phyloP scores from a whole-genome alignment of 2,113 vertebrate genomes.

The Ramphastos sulfuratus region DNA sequence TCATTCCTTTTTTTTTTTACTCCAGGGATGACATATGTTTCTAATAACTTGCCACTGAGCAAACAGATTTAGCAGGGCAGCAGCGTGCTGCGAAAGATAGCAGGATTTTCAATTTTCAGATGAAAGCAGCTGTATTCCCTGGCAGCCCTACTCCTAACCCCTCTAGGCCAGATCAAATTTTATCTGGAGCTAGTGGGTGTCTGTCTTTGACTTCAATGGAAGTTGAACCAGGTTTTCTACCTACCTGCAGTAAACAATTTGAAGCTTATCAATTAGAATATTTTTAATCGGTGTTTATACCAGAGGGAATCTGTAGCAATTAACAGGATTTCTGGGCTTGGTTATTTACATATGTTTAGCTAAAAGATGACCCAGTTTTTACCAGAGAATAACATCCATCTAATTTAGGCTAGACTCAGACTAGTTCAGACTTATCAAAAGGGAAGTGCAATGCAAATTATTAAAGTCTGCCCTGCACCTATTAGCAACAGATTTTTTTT shows the following conservation, averaged over 20 bases:
- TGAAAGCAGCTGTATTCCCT: slow-evolving; percentile 64
- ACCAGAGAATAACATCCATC: not conserved
- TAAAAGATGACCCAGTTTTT: slow-evolving; percentile 15
- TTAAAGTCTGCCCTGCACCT: not conserved
- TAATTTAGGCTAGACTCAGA: not conserved
- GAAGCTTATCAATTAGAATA: slow-evolving; percentile 43
- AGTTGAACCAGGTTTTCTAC: slow-evolving; percentile 5
- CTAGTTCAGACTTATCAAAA: slow-evolving; percentile 20
- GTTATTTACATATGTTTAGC: slow-evolving; percentile 47
- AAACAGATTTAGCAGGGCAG: slow-evolving; percentile 62
- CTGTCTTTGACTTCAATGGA: slow-evolving; percentile 17
- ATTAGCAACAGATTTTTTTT: not conserved
- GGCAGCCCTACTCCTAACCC: slow-evolving; percentile 31
- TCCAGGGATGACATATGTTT: slow-evolving; percentile 52
- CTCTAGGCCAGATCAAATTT: slow-evolving; percentile 59
- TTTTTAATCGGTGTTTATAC: slow-evolving; percentile 22
- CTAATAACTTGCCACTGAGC: slow-evolving; percentile 58
- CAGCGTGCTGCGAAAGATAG: slow-evolving; percentile 65
- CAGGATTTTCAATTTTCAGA: slow-evolving; percentile 70
- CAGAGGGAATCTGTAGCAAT: slow-evolving; percentile 15
- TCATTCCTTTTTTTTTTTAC: slow-evolving; percentile 13
- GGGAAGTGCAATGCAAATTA: not conserved
- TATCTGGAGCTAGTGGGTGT: slow-evolving; percentile 29
- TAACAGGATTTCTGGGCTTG: slow-evolving; percentile 39
- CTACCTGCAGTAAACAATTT: slow-evolving; percentile 44